phyloP scores from a whole-genome alignment of 2,113 vertebrate species.

The Rhinoderma darwinii region DNA sequence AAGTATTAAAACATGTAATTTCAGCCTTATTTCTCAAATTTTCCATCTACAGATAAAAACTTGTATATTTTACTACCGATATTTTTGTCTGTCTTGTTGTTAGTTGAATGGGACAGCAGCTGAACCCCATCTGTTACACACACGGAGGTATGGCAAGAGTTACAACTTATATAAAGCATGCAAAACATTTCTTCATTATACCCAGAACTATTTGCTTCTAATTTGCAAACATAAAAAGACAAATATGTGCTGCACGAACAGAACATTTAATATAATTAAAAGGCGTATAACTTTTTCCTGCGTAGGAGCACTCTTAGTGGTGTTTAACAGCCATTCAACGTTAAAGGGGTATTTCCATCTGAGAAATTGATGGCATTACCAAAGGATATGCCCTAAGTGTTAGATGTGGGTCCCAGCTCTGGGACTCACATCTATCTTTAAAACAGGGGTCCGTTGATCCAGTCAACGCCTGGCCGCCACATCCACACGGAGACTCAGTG shows the following conservation, averaged over 20 bases:
- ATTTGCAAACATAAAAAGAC: neutral
- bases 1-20: neutral
- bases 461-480: no score
- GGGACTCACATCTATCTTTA: no score
- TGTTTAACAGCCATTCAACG: no score
- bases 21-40: neutral
- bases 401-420: no score
- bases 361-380: no score
- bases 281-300: neutral
- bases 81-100: neutral
- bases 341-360: no score
- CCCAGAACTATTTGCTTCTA: slow-evolving; percentile 2
- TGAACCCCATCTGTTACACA: neutral
- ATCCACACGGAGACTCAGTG: no score
- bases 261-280: neutral
- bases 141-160: neutral
- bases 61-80: neutral
- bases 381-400: no score
- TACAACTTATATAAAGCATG: neutral
- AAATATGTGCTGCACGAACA: neutral
- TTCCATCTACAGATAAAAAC: neutral
- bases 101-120: neutral
- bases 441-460: no score
- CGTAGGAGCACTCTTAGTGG: neutral
- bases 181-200: neutral